Evolutionary conservation across 2,888 invertebrate genomes (phyloP).

Genomic region (Diadegma fenestrale): DNA sequence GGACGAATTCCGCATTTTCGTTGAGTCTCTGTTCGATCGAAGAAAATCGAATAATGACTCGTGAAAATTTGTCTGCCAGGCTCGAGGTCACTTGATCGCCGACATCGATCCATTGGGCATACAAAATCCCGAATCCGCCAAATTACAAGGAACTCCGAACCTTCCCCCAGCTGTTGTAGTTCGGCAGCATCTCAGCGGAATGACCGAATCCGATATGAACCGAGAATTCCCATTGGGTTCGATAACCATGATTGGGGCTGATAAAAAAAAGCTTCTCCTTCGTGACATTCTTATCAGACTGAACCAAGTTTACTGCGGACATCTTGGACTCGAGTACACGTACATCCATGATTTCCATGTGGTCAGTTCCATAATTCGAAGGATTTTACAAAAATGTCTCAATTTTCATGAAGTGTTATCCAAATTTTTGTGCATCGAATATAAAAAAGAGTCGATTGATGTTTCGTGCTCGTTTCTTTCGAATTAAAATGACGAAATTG

Average conservation of each 20-base stretch:
- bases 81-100: slow-evolving; percentile 93
- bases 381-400: background rate
- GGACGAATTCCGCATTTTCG: no score
- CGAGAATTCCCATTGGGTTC: slow-evolving; percentile 76
- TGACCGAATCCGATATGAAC: slow-evolving; percentile 77
- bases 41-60: background rate
- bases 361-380: slow-evolving; percentile 69
- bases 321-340: slow-evolving; percentile 80
- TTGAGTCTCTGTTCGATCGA: background rate
- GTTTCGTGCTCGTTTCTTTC: background rate
- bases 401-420: background rate
- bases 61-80: slow-evolving; percentile 85
- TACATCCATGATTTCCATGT: slow-evolving; percentile 76
- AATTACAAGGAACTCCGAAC: slow-evolving; percentile 75
- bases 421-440: background rate
- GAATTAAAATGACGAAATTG: background rate
- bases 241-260: slow-evolving; percentile 78
- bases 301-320: slow-evolving; percentile 81
- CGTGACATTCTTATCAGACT: slow-evolving; percentile 78
- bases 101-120: slow-evolving; percentile 93
- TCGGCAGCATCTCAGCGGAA: slow-evolving; percentile 76
- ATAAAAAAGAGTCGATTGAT: background rate
- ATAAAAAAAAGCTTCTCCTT: slow-evolving; percentile 73
- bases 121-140: slow-evolving; percentile 77
- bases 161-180: slow-evolving; percentile 78